Percentiles rank a stretch among this genome's conserved stretches.
Conservation (phyloP, 2,113 vertebrate genomes). For the Stictonetta naevosa region DNA sequence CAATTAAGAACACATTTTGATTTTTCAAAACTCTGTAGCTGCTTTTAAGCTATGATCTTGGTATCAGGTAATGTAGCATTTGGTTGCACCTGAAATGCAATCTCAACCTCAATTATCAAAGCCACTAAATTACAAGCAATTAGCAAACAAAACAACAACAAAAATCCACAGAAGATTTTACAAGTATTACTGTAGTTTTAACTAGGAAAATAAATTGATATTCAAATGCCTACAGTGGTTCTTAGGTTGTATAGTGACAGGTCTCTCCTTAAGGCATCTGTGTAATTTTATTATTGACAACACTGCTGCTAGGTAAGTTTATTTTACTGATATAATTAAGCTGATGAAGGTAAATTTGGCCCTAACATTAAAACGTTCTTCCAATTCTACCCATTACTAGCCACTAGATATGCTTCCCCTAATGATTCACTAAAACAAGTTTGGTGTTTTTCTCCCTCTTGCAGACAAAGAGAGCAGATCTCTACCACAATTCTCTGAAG, state of each 20-base stretch:
- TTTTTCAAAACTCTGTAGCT: neutral
- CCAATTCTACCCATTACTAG: neutral
- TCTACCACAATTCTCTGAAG: slow-evolving; percentile 27
- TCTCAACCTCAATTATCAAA: neutral
- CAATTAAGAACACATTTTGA: neutral
- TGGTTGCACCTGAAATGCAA: neutral
- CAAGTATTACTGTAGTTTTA: neutral
- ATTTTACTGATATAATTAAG: neutral
- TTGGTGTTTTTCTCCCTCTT: neutral
- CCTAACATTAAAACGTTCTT: neutral
- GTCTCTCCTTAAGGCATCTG: neutral
- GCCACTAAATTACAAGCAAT: neutral
- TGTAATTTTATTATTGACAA: neutral
- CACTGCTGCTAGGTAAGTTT: neutral
- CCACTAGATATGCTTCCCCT: neutral
- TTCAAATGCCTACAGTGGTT: neutral
- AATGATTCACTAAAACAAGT: neutral
- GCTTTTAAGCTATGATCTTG: neutral
- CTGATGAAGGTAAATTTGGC: neutral
- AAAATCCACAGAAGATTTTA: neutral
- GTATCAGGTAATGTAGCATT: neutral
- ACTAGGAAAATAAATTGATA: neutral
- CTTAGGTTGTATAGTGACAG: neutral
- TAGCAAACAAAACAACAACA: neutral
- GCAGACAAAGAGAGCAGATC: neutral